phyloP scores from a whole-genome alignment of 2,888 invertebrate species.

The Ophioninae sp. region DNA sequence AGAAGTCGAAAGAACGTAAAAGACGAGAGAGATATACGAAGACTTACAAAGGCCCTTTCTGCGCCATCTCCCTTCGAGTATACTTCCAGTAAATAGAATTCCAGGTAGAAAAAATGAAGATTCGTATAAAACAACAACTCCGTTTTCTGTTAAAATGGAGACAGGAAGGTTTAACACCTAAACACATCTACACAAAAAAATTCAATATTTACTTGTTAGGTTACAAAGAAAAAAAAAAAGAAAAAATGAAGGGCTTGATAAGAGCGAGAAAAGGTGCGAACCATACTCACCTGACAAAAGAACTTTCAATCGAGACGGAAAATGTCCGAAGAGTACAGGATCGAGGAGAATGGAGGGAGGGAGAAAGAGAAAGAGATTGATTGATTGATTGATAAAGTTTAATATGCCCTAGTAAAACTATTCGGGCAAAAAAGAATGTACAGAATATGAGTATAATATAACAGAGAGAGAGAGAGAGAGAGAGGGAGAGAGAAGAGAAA shows the following conservation, averaged over 20 bases:
- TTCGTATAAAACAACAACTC: too few species aligned
- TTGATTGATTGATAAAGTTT: too few species aligned
- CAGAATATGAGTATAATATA: constrained; percentile 47
- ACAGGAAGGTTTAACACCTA: too few species aligned
- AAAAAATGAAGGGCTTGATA: neutral
- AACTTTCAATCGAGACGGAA: constrained; percentile 39
- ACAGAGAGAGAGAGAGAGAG: constrained; percentile 39
- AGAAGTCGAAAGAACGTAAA: constrained; percentile 9
- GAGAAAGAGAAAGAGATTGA: constrained; percentile 48
- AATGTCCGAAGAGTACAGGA: constrained; percentile 40
- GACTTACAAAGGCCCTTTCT: neutral
- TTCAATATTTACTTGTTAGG: too few species aligned
- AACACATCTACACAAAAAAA: too few species aligned
- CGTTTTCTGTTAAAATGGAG: too few species aligned
- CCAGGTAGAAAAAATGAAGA: neutral
- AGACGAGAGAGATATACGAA: neutral
- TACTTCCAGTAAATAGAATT: too few species aligned
- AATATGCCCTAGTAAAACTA: too few species aligned
- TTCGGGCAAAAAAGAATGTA: too few species aligned
- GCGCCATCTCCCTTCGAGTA: neutral
- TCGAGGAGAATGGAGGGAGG: constrained; percentile 36
- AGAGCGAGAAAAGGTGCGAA: constrained; percentile 63
- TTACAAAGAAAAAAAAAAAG: neutral
- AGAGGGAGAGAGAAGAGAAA: constrained; percentile 49
- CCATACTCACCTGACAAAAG: constrained; percentile 65